Percentiles rank a stretch among this genome's conserved stretches.
These are phyloP conservation scores for Porphyrio hochstetteri DNA, from an alignment of 2,113 vertebrate species.

Conservation along the genomic window DNA sequence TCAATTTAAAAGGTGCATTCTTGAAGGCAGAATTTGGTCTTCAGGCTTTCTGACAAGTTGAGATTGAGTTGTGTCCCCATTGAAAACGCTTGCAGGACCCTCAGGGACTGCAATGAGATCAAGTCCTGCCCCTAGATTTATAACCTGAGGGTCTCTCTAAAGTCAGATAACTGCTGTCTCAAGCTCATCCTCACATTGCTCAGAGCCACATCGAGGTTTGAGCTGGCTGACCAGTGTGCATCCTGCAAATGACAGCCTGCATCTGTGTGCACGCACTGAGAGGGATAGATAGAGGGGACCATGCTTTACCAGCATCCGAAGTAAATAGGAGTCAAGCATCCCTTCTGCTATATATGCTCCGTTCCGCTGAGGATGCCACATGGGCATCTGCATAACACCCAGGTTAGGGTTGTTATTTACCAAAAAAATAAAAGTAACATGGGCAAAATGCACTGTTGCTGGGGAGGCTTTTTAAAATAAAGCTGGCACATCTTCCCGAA, in stretches of 20 bases:
- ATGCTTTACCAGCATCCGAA: background rate
- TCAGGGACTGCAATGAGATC: background rate
- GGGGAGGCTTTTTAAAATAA: conserved; percentile 16
- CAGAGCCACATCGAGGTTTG: no score
- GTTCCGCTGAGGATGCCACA: background rate
- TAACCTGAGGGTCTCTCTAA: background rate
- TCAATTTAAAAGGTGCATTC: background rate
- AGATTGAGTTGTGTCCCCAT: background rate
- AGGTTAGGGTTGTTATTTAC: background rate
- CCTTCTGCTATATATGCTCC: background rate
- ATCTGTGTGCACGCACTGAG: rapidly evolving
- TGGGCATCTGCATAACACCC: background rate
- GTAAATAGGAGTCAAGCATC: background rate
- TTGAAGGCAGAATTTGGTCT: background rate
- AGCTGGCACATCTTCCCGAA: conserved; percentile 2
- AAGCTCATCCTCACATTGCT: background rate
- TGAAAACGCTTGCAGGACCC: background rate
- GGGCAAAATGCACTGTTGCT: background rate
- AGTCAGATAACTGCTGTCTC: background rate
- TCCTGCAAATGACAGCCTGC: background rate
- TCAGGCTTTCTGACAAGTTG: background rate
- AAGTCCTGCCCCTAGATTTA: background rate
- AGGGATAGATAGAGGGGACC: background rate
- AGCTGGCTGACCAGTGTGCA: no score
- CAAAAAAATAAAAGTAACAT: background rate